Evolutionary conservation across 2,797 vertebrate genomes (phyloP).

Genomic region (Enteromius unitaeniatus): DNA sequence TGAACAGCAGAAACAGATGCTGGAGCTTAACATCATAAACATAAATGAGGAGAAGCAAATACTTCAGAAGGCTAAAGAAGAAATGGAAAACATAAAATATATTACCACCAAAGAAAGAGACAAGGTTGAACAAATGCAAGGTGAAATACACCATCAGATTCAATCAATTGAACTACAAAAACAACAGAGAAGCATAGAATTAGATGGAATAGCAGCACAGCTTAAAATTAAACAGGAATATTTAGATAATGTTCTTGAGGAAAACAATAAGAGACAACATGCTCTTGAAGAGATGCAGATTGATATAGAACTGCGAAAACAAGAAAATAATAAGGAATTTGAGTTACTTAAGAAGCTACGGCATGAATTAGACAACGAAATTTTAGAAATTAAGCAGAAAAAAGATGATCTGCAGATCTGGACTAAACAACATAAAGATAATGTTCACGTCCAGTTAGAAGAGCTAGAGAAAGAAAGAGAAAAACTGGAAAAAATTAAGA

Average conservation of each 20-base stretch:
- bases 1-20: slow-evolving; percentile 26
- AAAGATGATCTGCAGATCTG: slow-evolving; percentile 8
- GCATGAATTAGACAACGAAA: slow-evolving; percentile 8
- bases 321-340: neutral
- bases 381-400: slow-evolving; percentile 10
- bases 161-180: slow-evolving; percentile 31
- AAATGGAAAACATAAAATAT: slow-evolving; percentile 18
- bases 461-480: slow-evolving; percentile 28
- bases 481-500: neutral
- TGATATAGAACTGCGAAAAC: slow-evolving; percentile 22
- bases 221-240: slow-evolving; percentile 32
- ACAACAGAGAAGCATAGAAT: neutral
- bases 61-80: slow-evolving; percentile 8
- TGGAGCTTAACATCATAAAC: slow-evolving; percentile 17
- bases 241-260: slow-evolving; percentile 18
- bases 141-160: slow-evolving; percentile 4
- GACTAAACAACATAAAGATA: slow-evolving; percentile 12
- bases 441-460: neutral
- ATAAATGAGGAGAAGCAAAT: slow-evolving; percentile 11
- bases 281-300: slow-evolving; percentile 4
- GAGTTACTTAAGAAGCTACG: slow-evolving; percentile 40
- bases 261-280: slow-evolving; percentile 22
- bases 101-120: slow-evolving; percentile 8
- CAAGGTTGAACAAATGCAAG: slow-evolving; percentile 29
- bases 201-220: neutral